Base-by-base conservation (phyloP, 2,888 invertebrate genomes). In the Dasypolia templi region DNA sequence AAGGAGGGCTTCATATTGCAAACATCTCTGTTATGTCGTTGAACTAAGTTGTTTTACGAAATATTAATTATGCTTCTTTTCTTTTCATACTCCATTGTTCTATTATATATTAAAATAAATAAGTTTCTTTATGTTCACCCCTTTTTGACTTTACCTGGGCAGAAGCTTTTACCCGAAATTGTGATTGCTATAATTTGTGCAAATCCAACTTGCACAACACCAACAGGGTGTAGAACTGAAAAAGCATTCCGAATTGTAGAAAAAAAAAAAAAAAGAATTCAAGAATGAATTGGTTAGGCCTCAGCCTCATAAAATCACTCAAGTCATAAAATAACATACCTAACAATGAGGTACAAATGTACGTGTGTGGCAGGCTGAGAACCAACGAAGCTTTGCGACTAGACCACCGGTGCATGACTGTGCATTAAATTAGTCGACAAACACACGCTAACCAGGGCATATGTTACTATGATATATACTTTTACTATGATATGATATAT, bases 21-120 rank as follows among this genome's bases (percentile, higher is more conserved):
- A 91, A 91, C 92, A 90, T 92, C 91, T 90, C 88, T 89, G 91
- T 91, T 91, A 91, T 88, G 88, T 87, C 85, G 87, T 82, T 86
- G 82, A 86, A 90, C 89, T 91, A 89, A 89, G 89, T 91, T 89
- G 89, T 89, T 87, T 85, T 89, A 81, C 87, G 87, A 90, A 91
- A 91, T 91, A 90, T 90, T 91, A 92, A 92, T 92, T 91, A 91
- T 85, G 86, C 77, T 88, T 82, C 82, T 87, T 89, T 88, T 85
- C 64, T 69, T 71, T 72, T 49, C 58, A 29, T 53, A 51, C 29
- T 51, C 72, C 69, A 65, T 74, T 81, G 69, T 83, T 74, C 22
- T 46, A 82, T 86, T 74, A 62, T 74, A 78, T 79, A 68, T 56
- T 64, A 55, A 46, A 75, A 56, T 76, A 72, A 81, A 81, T 61